phyloP scores from a whole-genome alignment of 1,140 invertebrate genomes.

The Zaprionus camerounensis region DNA sequence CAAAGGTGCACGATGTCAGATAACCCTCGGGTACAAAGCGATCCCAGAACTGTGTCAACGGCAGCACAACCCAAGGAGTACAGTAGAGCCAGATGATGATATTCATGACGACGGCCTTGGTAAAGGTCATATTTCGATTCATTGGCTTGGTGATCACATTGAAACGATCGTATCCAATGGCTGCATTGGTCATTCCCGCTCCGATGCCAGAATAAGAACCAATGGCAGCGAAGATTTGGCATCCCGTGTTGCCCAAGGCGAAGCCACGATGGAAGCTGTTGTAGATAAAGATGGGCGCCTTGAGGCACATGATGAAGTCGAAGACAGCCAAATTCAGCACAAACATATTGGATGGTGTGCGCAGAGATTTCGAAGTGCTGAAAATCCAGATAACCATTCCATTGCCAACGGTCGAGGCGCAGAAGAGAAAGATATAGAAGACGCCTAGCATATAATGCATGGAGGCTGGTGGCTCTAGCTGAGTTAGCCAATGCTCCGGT shows the following conservation, averaged over 20 bases:
- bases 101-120: constrained; percentile 91
- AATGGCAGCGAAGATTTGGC: constrained; percentile 91
- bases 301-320: constrained; percentile 95
- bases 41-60: constrained; percentile 91
- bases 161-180: constrained; percentile 84
- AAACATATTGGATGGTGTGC: constrained; percentile 95
- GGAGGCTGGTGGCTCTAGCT: constrained; percentile 91
- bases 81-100: constrained; percentile 90
- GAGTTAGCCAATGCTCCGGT: constrained; percentile 93
- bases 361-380: constrained; percentile 89
- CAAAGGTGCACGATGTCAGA: constrained; percentile 92
- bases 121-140: constrained; percentile 90
- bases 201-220: constrained; percentile 92
- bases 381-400: constrained; percentile 96
- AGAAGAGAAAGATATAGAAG: constrained; percentile 91
- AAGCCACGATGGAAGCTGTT: constrained; percentile 93
- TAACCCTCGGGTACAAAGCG: constrained; percentile 93
- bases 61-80: constrained; percentile 91
- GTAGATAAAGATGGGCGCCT: constrained; percentile 94
- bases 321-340: constrained; percentile 94
- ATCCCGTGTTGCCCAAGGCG: constrained; percentile 89
- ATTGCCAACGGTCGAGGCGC: constrained; percentile 92
- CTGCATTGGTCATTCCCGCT: constrained; percentile 90
- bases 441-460: constrained; percentile 93
- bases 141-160: constrained; percentile 93